Base-by-base conservation (phyloP, 2,113 vertebrate genomes). In the Hystrix brachyura region DNA sequence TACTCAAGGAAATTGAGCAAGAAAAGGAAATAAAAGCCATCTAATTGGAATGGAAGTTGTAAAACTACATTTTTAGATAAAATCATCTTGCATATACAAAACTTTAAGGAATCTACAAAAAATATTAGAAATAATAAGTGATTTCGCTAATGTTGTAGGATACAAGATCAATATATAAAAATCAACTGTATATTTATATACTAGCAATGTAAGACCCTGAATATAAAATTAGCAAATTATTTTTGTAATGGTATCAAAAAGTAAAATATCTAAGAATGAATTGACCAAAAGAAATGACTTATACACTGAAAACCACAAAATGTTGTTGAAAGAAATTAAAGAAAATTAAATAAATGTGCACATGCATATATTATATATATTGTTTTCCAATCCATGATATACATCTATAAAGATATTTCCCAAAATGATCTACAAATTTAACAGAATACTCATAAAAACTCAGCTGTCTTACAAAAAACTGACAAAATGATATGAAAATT, bases 341-440 rank as follows among this genome's bases (percentile, higher is more conserved):
- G 17, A 51, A 88, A 76, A 81, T 2, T 83, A 91, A 78, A 67
- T 90, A 92, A 46, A 71, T 67, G 9, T 62, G 12, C 2, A 79
- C 43, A 5, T 72, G n/a, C 43, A 29, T 72, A 46, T 74, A 46
- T 64, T 80, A 57, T n/a, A n/a, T n/a, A 74, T 80, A 1, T 48
- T 38, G 7, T 71, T 38, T 48, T 29, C 43, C 4, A 76, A 51
- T 51, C 48, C 76, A 79, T 27, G 17, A 80, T 38, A 57, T 81
- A 25, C 32, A 80, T 23, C 38, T n/a, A 81, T n/a, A 34, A 51
- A 15, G n/a, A 76, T 25, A 71, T 32, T 60, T 87, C 27, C 18
- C 7, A 85, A 94, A 94, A 3, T 38, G 32, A 79, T 32, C 34
- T 67, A 86, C 29, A 96, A 29, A 96, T 48, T 92, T 14, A 90